Conservation (phyloP, 2,113 vertebrate genomes). For the Prolemur simus region DNA sequence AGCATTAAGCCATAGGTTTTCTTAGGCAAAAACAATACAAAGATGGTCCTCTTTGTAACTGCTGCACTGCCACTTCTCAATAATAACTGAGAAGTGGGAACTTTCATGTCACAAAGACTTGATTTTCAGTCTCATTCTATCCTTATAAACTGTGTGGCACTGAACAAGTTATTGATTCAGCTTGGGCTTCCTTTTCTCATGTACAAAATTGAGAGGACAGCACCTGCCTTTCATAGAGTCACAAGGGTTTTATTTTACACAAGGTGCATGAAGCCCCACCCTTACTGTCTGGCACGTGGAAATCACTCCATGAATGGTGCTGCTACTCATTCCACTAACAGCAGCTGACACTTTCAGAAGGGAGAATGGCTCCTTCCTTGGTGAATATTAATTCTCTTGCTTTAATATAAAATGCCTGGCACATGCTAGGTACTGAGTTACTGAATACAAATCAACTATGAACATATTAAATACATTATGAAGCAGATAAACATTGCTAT, state of each 20-base stretch:
- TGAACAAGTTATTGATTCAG: not conserved
- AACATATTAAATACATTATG: not conserved
- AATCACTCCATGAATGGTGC: not conserved
- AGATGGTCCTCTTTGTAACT: not conserved
- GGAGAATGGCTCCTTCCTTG: not conserved
- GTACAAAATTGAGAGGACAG: not conserved
- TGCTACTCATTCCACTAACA: not conserved
- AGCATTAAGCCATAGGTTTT: not conserved
- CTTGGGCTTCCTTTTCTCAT: not conserved
- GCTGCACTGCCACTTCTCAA: not conserved
- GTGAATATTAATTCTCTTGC: not conserved
- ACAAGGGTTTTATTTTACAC: not conserved
- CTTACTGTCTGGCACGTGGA: not conserved
- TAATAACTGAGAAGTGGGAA: not conserved
- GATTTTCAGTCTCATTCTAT: not conserved
- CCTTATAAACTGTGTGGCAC: not conserved
- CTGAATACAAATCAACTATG: constrained; percentile 1
- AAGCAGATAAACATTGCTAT: not conserved
- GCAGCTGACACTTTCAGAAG: not conserved
- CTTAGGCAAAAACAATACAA: not conserved
- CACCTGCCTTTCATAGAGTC: not conserved
- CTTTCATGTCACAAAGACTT: not conserved
- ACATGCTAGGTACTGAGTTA: not conserved
- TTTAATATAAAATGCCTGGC: constrained; percentile 20
- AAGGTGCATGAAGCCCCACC: not conserved